Base-by-base conservation (phyloP, 2,797 vertebrate genomes). In the Rousettus madagascariensis region DNA sequence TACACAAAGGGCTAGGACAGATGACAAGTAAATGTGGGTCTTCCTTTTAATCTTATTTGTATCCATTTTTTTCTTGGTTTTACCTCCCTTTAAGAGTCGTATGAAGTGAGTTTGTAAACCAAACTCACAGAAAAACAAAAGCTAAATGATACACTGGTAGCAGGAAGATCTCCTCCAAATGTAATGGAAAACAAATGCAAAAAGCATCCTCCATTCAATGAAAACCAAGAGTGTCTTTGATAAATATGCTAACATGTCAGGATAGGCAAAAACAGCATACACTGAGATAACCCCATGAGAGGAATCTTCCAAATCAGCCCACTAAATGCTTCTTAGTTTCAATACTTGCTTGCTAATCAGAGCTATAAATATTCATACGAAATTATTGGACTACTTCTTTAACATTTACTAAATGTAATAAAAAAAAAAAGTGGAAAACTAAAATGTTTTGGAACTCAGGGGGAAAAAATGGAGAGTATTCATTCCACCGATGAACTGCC, bases 11-110 rank as follows among this genome's bases (percentile, higher is more conserved):
- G 9, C 33, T 43, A 92, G 24, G 59, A 22, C 4, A 72, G 74
- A 78, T 66, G 33, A 71, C 41, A 88, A 74, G 53, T 28, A 80
- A 90, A 68, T 15, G 5, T 30, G 36, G 15, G 26, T 74, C 69
- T 94, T 96, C 69, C 30, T 78, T 97, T 94, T 55, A 46, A 74
- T 75, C 17, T 80, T 85, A 72, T 28, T 75, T 86, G 84, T 28
- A 46, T 83, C 10, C 20, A 61, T 61, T 90, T 71, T 43, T 24
- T 69, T 87, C 51, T 77, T 93, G 36, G 46, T n/a, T 92, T 72
- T 77, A 33, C 19, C 10, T 28, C 20, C 26, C 33, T 66, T 94
- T 55, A 74, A 92, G 41, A 92, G 51, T 53, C 49, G 26, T 7
- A 22, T 38, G 16, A 96, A 92, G 51, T 69, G 53, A 91, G 13